Evolutionary conservation across 2,888 invertebrate genomes (phyloP), one percentile per base, ranked within the genome.

Genomic region (Harpalus rufipes): DNA sequence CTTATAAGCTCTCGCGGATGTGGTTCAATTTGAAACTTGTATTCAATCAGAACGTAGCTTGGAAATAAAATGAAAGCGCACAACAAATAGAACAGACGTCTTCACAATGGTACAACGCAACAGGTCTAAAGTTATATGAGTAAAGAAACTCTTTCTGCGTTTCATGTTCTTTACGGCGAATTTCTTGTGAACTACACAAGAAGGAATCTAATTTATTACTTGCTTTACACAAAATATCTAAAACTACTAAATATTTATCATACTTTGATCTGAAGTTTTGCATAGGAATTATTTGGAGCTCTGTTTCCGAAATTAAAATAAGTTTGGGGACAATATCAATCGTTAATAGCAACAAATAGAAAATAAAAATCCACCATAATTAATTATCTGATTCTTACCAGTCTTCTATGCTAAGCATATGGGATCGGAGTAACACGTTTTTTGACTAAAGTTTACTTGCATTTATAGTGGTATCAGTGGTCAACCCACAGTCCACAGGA

Each of bases 101-200:
- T 74, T 74, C 16, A 74, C 72, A 74, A 44, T 74, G 14, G 7
- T 44, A 14, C 68, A 16, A 74, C 72, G 72, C 72, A 74, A 74
- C 72, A 74, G 44, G 72, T 74, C 41, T 44, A 74, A 44, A 74
- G 44, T 74, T 74, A 74, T 74, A 18, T 44, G 72, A 74, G 72
- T 44, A 18, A 74, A 44, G 72, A 74, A 74, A 44, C 72, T 74
- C 68, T 68, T 68, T 68, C 44, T 44, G 41, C 72, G 72, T 74
- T 74, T 44, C 72, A 44, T 74, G 44, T 74, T 44, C 72, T 74
- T 74, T 74, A 74, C 72, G 41, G 72, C 44, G 72, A 16, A 44
- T 44, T 74, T 44, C 72, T 74, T 74, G 72, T 74, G 72, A 74
- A 44, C 72, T 74, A 74, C 72, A 72, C 44, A 74, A 44, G 72